Evolutionary conservation across 1,140 invertebrate genomes (phyloP).

Genomic region (Formica selysi): DNA sequence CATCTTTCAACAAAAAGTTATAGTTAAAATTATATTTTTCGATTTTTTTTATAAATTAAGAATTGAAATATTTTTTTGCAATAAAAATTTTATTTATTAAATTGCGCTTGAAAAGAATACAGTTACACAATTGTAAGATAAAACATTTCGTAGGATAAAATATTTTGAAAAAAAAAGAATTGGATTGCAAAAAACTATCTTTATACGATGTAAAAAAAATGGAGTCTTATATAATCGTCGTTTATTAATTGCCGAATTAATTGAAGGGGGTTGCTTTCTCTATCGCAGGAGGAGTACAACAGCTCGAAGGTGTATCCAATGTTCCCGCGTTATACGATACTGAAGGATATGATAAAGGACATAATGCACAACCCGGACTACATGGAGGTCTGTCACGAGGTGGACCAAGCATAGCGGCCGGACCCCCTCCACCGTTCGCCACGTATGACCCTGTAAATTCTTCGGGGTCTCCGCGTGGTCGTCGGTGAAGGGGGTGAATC

Average conservation of each 20-base stretch:
- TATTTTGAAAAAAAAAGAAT: not conserved
- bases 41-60: not conserved
- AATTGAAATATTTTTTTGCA: not conserved
- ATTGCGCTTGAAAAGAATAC: not conserved
- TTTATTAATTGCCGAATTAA: slow-evolving; percentile 5
- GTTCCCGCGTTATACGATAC: slow-evolving; percentile 96
- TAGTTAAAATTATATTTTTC: too few relatives aligned
- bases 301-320: slow-evolving; percentile 96
- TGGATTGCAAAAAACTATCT: not conserved
- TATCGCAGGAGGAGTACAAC: slow-evolving; percentile 93
- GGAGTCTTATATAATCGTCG: not conserved
- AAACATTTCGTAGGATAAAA: not conserved
- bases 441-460: slow-evolving; percentile 82
- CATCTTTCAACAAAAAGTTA: too few relatives aligned
- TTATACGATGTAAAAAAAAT: not conserved
- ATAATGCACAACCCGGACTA: slow-evolving; percentile 97
- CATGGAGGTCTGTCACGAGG: slow-evolving; percentile 98
- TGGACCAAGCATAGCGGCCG: slow-evolving; percentile 87
- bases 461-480: slow-evolving; percentile 31
- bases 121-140: not conserved
- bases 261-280: slow-evolving; percentile 53
- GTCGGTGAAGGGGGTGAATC: slow-evolving; percentile 81
- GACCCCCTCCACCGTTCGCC: slow-evolving; percentile 84
- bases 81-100: not conserved
- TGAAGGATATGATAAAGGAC: slow-evolving; percentile 98